Base-by-base conservation (phyloP, 2,113 vertebrate genomes). In the Canis aureus region DNA sequence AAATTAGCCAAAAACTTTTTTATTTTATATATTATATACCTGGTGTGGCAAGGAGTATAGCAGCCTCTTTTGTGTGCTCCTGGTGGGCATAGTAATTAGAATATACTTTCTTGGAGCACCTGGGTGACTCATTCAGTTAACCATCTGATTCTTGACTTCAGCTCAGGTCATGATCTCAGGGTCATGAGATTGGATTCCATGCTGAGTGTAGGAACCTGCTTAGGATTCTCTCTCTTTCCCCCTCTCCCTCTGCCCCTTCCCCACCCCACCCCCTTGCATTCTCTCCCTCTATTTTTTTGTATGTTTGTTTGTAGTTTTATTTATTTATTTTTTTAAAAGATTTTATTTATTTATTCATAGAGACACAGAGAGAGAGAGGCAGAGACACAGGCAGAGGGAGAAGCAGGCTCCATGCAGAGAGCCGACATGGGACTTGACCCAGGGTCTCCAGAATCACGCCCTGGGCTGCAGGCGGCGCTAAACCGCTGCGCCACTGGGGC, bases 11-110 rank as follows among this genome's bases (percentile, higher is more conserved):
- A 87, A 92, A 81, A 55, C 27, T 57, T 74, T 60, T 76, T 60
- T 76, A n/a, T 82, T 93, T 92, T 74, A 94, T 43, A 43, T 43
- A 95, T 71, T 74, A 81, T 59, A 69, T 23, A 67, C 20, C 38
- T 62, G 73, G 49, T 51, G 22, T 51, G 10, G 10, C 51, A 91
- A 97, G 89, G 35, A 81, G 64, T 62, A 73, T 4, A 79, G 23
- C 49, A 73, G 71, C 9, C n/a, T 73, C 25, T 89, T 49, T 23
- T 35, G 7, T 23, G 3, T n/a, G n/a, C 11, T 89, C 57, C 91
- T 69, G 11, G 35, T 71, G n/a, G 15, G n/a, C 29, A 2, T 51
- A 59, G 38, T 55, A 60, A 95, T 79, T 73, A 29, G 55, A 85
- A 87, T 35, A 76, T 6, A 82, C 53, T 89, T 96, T 97, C 71